phyloP scores from a whole-genome alignment of 1,140 invertebrate species.

The Asobara japonica region DNA sequence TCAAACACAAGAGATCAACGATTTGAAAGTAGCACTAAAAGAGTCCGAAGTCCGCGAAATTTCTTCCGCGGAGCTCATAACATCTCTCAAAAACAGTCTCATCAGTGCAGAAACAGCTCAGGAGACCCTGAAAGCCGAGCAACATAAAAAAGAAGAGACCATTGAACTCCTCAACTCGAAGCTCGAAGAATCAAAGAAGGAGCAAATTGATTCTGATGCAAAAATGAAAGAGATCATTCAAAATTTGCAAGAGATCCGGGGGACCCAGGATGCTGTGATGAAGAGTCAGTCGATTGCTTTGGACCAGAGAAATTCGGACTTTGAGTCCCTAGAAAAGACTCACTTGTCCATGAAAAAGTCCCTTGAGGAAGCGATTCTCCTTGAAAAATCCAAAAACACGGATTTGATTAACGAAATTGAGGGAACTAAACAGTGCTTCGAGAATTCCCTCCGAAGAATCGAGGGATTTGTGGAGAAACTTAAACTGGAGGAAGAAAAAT shows the following conservation, averaged over 20 bases:
- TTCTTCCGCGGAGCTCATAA: slow-evolving; percentile 28
- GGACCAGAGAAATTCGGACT: slow-evolving; percentile 41
- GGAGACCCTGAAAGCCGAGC: slow-evolving; percentile 43
- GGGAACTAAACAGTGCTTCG: slow-evolving; percentile 32
- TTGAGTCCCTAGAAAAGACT: slow-evolving; percentile 38
- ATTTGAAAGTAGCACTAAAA: neutral
- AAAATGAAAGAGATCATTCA: slow-evolving; percentile 53
- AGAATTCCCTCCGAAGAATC: neutral
- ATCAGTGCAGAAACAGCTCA: slow-evolving; percentile 30
- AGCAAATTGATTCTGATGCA: slow-evolving; percentile 46
- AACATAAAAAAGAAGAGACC: slow-evolving; percentile 48
- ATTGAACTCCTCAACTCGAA: slow-evolving; percentile 41
- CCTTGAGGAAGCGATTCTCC: slow-evolving; percentile 22
- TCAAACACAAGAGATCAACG: neutral
- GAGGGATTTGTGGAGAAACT: slow-evolving; percentile 1
- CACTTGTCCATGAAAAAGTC: slow-evolving; percentile 27
- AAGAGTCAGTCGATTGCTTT: slow-evolving; percentile 47
- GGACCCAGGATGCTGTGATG: slow-evolving; percentile 48
- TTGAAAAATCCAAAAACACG: slow-evolving; percentile 19
- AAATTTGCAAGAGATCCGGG: slow-evolving; percentile 49
- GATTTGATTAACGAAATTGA: slow-evolving; percentile 37
- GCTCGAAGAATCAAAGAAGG: slow-evolving; percentile 44
- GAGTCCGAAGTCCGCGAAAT: neutral
- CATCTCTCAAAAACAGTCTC: slow-evolving; percentile 40
- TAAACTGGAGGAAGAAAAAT: neutral